Conservation (phyloP, 2,888 invertebrate genomes). For the Tholera decimalis region DNA sequence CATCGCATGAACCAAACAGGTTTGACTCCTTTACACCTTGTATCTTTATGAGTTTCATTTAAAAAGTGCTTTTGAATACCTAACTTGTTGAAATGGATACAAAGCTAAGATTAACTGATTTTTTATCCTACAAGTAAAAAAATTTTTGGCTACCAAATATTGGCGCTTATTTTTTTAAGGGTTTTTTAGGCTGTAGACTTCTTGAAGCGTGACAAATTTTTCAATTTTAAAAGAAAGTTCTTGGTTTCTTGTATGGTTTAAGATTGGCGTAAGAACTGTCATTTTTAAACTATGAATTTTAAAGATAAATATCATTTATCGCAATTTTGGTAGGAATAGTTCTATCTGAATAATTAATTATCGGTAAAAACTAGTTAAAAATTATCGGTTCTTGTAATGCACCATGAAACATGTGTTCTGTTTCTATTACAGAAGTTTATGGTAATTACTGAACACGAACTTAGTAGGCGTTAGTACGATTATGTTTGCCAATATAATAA, state of each 20-base stretch:
- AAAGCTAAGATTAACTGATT: slow-evolving; percentile 36
- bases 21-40: slow-evolving; percentile 89
- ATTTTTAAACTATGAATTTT: too few relatives aligned
- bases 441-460: too few relatives aligned
- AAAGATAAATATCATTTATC: too few relatives aligned
- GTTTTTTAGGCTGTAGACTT: neutral
- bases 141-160: slow-evolving; percentile 12
- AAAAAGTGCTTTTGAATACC: slow-evolving; percentile 76
- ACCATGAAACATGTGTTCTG: too few relatives aligned
- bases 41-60: slow-evolving; percentile 82
- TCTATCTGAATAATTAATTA: too few relatives aligned
- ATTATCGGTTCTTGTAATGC: too few relatives aligned
- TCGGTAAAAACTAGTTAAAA: too few relatives aligned
- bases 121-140: slow-evolving; percentile 1
- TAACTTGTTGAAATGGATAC: slow-evolving; percentile 67
- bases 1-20: slow-evolving; percentile 88
- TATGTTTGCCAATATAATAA: too few relatives aligned
- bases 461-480: too few relatives aligned
- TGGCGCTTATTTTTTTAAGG: neutral
- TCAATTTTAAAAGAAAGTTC: neutral
- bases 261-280: too few relatives aligned
- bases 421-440: too few relatives aligned
- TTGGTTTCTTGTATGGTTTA: neutral
- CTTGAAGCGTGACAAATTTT: neutral
- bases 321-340: too few relatives aligned